Conservation (phyloP, 2,888 invertebrate genomes). For the Acutogordius australiensis region DNA sequence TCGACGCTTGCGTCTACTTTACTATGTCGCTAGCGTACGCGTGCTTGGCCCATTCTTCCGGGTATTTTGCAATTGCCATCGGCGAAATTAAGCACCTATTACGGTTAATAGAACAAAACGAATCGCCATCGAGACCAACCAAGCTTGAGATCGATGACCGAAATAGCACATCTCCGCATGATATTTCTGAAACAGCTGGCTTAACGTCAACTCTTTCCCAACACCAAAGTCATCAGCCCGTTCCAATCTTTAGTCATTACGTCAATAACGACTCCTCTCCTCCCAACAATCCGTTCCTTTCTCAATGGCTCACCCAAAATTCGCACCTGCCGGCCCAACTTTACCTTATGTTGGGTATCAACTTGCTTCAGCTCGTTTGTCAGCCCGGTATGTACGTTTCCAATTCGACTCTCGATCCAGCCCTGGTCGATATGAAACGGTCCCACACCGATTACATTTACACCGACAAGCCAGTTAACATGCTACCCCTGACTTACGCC, state of each 20-base stretch:
- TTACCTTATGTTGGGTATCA: background rate
- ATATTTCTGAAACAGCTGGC: no score
- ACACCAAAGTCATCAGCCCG: no score
- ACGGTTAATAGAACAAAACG: background rate
- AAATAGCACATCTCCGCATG: no score
- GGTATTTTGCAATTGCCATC: background rate
- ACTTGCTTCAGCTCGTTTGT: background rate
- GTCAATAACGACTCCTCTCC: no score
- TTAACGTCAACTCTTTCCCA: no score
- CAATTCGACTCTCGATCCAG: background rate
- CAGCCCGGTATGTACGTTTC: background rate
- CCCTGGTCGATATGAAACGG: background rate
- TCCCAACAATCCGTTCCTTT: no score
- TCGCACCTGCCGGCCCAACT: background rate
- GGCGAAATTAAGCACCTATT: background rate
- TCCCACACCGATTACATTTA: background rate
- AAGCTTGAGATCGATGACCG: background rate
- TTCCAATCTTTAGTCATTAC: no score
- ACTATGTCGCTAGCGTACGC: background rate
- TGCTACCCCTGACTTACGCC: constrained; percentile 5
- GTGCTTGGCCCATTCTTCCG: background rate
- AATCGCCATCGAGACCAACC: no score
- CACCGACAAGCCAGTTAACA: background rate
- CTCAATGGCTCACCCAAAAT: background rate
- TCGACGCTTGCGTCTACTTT: background rate